Evolutionary conservation across 2,888 invertebrate genomes (phyloP).

Genomic region (Patella depressa): DNA sequence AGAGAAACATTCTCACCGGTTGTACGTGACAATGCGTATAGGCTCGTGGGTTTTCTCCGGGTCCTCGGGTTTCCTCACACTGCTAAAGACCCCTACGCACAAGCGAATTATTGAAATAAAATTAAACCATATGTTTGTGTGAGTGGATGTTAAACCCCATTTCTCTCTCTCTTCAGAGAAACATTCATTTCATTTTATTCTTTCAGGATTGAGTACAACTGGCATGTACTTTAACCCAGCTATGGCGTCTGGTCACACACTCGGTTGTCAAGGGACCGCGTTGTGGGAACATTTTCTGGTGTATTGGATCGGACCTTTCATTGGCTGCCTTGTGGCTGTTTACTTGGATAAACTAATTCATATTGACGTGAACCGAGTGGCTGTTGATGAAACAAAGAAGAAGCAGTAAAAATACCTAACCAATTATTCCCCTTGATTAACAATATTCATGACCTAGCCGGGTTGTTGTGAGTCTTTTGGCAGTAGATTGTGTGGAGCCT

Average conservation of each 20-base stretch:
- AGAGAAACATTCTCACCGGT: background rate
- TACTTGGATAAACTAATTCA: conserved; percentile 49
- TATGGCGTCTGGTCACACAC: conserved; percentile 89
- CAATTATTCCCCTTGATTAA: background rate
- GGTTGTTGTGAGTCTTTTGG: no score
- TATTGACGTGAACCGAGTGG: conserved; percentile 44
- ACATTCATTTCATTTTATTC: background rate
- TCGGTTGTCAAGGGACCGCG: conserved; percentile 89
- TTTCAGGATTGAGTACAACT: conserved; percentile 88
- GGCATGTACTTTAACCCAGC: conserved; percentile 97
- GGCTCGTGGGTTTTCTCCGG: no score
- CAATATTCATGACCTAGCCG: no score
- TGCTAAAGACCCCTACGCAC: no score
- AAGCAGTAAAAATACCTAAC: conserved; percentile 19
- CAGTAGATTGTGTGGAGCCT: no score
- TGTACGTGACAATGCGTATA: no score
- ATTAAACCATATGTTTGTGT: no score
- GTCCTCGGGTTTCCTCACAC: no score
- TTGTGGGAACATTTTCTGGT: conserved; percentile 87
- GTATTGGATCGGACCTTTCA: conserved; percentile 90
- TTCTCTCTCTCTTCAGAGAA: background rate
- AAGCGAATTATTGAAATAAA: no score
- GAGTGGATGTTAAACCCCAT: no score
- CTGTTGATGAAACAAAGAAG: conserved; percentile 30
- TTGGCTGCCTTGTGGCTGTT: conserved; percentile 72